Percentiles rank a stretch among this genome's conserved stretches.
Evolutionary conservation across 2,797 vertebrate species (phyloP).

Genomic region (Scomberomorus guttatus): DNA sequence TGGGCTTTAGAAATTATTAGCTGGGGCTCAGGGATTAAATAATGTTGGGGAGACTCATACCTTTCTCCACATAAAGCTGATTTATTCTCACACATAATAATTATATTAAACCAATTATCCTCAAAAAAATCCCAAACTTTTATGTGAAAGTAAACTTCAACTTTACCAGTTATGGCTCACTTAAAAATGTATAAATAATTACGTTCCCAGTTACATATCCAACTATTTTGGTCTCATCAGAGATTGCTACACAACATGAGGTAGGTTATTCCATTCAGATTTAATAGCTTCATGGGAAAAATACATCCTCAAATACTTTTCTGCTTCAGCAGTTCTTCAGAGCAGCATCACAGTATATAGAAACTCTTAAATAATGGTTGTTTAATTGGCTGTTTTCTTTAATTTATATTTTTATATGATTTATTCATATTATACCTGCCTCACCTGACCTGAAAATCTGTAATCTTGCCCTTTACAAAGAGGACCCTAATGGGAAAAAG

Average conservation of each 20-base stretch:
- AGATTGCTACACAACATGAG: not conserved
- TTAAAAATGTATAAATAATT: conserved; percentile 19
- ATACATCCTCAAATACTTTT: not conserved
- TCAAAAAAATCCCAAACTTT: conserved; percentile 16
- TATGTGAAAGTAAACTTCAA: conserved; percentile 32
- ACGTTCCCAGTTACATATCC: conserved; percentile 14
- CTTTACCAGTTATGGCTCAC: conserved; percentile 14
- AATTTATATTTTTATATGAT: not conserved
- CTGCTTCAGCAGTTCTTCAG: not conserved
- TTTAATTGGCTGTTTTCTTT: not conserved
- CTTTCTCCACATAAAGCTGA: conserved; percentile 8
- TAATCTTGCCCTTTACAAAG: not conserved
- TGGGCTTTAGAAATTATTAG: conserved; percentile 29
- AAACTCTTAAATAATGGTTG: not conserved
- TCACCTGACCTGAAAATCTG: not conserved
- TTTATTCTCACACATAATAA: not conserved
- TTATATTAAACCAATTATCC: conserved; percentile 14
- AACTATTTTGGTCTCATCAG: not conserved
- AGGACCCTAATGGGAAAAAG: not conserved
- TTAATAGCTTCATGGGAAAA: not conserved
- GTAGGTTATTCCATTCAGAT: not conserved
- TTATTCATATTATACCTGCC: not conserved
- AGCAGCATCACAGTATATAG: not conserved
- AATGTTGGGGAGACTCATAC: not conserved
- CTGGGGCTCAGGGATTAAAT: not conserved